Conservation (phyloP, 2,888 invertebrate species). For the Branchinecta sandiegonensis region DNA sequence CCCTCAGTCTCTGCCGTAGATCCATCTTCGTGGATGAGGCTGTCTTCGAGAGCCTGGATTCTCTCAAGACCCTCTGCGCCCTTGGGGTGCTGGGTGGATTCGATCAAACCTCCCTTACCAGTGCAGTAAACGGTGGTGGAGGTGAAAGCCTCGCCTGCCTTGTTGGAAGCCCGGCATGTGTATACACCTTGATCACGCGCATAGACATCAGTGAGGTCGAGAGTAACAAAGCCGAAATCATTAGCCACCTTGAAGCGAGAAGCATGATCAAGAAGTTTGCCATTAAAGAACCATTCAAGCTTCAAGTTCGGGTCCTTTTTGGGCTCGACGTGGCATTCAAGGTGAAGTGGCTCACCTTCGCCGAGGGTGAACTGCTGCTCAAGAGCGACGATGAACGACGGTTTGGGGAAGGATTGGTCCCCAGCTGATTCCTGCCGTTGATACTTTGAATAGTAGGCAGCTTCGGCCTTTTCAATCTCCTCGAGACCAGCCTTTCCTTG, state of each 20-base stretch:
- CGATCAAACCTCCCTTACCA: constrained; percentile 58
- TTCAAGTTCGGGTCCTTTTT: constrained; percentile 78
- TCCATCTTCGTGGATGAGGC: constrained; percentile 54
- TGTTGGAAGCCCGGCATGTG: constrained; percentile 77
- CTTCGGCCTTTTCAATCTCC: constrained; percentile 76
- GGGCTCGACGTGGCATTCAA: constrained; percentile 89
- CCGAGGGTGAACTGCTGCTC: constrained; percentile 61
- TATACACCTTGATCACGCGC: constrained; percentile 87
- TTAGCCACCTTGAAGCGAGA: constrained; percentile 80
- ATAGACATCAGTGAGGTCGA: constrained; percentile 81
- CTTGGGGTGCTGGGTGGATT: constrained; percentile 82
- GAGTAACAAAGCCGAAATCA: constrained; percentile 90
- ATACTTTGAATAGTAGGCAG: constrained; percentile 55
- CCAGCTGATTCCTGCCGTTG: constrained; percentile 52
- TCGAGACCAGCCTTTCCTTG: constrained; percentile 80
- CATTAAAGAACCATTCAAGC: constrained; percentile 89
- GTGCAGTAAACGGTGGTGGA: constrained; percentile 73
- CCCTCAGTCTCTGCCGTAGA: constrained; percentile 59
- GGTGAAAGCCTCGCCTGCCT: constrained; percentile 77
- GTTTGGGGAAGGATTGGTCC: constrained; percentile 64
- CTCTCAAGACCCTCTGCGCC: constrained; percentile 83
- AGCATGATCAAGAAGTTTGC: constrained; percentile 68
- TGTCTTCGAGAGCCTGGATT: constrained; percentile 78
- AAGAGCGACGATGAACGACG: constrained; percentile 69
- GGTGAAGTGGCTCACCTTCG: constrained; percentile 70